phyloP scores from a whole-genome alignment of 2,113 vertebrate genomes.

The Potamarius usumacintae region DNA sequence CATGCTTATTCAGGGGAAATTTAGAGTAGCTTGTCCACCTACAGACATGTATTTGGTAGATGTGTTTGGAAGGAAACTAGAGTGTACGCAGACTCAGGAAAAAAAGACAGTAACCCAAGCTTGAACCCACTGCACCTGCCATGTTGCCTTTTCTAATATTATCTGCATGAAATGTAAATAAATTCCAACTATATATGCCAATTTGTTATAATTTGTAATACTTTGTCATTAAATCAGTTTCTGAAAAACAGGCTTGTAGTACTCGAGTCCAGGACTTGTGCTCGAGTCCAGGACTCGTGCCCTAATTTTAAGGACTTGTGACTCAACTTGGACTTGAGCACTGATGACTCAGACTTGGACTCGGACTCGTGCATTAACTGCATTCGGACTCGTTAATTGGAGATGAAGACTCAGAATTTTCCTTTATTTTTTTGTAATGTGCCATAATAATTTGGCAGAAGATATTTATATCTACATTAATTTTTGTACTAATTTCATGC shows the following conservation, averaged over 20 bases:
- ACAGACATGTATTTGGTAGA: background rate
- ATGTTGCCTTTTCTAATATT: background rate
- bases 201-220: background rate
- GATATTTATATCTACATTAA: no score
- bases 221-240: background rate
- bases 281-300: no score
- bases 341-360: no score
- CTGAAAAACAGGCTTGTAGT: background rate
- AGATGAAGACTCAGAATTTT: no score
- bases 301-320: no score
- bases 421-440: no score
- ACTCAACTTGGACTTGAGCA: no score
- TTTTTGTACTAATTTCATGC: no score
- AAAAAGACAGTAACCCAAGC: background rate
- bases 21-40: background rate
- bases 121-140: background rate
- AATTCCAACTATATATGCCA: background rate
- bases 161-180: background rate
- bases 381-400: no score
- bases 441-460: no score
- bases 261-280: no score
- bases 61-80: background rate
- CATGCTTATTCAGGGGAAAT: background rate
- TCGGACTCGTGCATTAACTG: no score
- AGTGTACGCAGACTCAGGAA: background rate